Evolutionary conservation across 2,888 invertebrate species (phyloP).

Genomic region (Cephus rjabovi): DNA sequence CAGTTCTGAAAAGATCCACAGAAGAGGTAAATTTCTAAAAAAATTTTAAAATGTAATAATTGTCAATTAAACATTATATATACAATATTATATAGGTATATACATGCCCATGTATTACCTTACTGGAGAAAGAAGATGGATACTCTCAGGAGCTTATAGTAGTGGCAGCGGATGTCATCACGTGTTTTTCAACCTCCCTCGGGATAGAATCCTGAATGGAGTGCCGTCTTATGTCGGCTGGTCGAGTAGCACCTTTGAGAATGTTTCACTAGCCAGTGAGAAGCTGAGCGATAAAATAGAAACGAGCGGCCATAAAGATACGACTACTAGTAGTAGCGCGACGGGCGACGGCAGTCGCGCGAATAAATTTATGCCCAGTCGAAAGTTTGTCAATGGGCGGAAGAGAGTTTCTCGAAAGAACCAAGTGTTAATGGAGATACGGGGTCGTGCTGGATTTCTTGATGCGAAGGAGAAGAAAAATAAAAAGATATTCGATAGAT

Average conservation of each 20-base stretch:
- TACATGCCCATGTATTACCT: neutral
- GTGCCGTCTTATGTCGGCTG: neutral
- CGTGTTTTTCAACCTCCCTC: neutral
- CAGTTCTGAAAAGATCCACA: neutral
- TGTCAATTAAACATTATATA: neutral
- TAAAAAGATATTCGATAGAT: conserved; percentile 14
- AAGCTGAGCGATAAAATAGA: conserved; percentile 5
- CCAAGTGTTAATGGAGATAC: conserved; percentile 34
- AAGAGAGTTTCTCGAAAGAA: conserved; percentile 30
- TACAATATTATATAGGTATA: neutral
- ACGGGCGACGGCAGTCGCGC: conserved; percentile 12
- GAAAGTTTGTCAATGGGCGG: conserved; percentile 26
- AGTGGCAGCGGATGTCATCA: neutral
- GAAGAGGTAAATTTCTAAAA: neutral
- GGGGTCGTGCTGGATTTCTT: conserved; percentile 8
- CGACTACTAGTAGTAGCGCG: neutral
- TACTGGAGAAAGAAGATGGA: neutral
- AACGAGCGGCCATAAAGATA: neutral
- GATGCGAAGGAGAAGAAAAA: conserved; percentile 1
- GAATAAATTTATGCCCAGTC: conserved; percentile 23
- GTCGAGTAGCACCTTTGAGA: neutral
- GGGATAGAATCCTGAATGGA: neutral
- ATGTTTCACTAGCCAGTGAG: neutral
- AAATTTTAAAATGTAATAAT: neutral
- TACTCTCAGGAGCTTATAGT: neutral